Evolutionary conservation across 2,797 vertebrate species (phyloP).

Genomic region (Fistularia commersonii): DNA sequence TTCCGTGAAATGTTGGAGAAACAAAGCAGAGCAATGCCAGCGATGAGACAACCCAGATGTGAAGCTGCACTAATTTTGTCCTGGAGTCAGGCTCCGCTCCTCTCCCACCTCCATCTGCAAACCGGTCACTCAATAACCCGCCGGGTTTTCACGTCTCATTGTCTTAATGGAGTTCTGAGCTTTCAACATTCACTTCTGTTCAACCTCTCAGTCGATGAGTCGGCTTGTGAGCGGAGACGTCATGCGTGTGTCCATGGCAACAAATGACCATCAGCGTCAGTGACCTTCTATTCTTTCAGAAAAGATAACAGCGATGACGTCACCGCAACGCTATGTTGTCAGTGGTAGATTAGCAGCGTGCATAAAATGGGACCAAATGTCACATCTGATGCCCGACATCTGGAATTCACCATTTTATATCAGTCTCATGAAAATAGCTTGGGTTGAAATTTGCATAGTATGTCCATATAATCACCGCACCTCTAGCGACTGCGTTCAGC

Average conservation of each 20-base stretch:
- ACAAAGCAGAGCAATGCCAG: no score
- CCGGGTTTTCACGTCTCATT: conserved; percentile 27
- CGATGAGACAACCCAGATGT: no score
- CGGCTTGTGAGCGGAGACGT: conserved; percentile 9
- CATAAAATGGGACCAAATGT: no score
- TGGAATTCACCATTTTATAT: no score
- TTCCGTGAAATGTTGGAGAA: no score
- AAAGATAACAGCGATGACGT: conserved; percentile 4
- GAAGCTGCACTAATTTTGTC: conserved; percentile 1
- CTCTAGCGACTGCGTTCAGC: no score
- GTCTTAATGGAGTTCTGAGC: conserved; percentile 8
- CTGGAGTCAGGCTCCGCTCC: conserved; percentile 7
- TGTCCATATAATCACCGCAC: no score
- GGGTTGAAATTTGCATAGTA: no score
- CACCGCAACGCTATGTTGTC: no score
- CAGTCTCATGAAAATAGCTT: no score
- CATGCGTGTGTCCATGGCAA: conserved; percentile 7
- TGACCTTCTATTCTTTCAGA: background rate
- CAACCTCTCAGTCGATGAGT: conserved; percentile 39
- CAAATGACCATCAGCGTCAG: conserved; percentile 6
- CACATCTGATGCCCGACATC: no score
- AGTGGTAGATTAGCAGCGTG: no score
- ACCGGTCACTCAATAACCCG: conserved; percentile 36
- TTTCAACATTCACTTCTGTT: conserved; percentile 13
- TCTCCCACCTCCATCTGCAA: conserved; percentile 21